Conservation (phyloP, 2,797 vertebrate genomes). For the Oreortyx pictus region DNA sequence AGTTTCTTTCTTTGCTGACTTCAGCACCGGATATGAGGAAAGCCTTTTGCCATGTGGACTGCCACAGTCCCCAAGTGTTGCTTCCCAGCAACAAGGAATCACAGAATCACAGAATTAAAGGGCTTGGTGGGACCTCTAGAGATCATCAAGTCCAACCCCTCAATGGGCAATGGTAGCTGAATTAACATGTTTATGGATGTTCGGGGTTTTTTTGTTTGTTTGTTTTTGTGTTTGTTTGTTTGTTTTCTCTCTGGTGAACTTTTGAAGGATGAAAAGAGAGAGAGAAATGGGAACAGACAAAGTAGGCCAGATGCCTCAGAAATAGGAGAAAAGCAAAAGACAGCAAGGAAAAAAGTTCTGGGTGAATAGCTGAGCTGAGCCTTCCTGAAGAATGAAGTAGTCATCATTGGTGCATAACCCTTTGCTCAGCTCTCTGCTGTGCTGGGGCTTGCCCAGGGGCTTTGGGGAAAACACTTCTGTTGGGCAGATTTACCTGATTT, state of each 20-base stretch:
- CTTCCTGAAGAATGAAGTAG: background rate
- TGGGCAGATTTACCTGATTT: background rate
- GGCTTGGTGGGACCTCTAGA: no score
- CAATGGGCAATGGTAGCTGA: background rate
- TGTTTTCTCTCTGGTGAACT: background rate
- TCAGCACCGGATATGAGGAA: background rate
- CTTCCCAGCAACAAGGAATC: background rate
- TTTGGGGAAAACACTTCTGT: background rate
- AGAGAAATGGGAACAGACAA: background rate
- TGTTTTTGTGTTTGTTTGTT: background rate
- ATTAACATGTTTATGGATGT: background rate
- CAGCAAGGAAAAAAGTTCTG: background rate
- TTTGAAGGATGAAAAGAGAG: background rate
- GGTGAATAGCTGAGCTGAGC: background rate
- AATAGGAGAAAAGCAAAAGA: background rate
- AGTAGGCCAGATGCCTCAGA: background rate
- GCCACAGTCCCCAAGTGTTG: background rate
- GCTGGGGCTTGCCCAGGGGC: background rate
- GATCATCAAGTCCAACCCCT: no score
- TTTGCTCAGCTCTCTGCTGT: accelerated
- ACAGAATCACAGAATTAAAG: no score
- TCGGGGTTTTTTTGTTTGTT: background rate
- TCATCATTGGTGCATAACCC: accelerated
- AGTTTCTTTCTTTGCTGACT: background rate
- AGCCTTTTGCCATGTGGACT: background rate